Evolutionary conservation across 2,113 vertebrate species (phyloP).

Genomic region (Cebus imitator): DNA sequence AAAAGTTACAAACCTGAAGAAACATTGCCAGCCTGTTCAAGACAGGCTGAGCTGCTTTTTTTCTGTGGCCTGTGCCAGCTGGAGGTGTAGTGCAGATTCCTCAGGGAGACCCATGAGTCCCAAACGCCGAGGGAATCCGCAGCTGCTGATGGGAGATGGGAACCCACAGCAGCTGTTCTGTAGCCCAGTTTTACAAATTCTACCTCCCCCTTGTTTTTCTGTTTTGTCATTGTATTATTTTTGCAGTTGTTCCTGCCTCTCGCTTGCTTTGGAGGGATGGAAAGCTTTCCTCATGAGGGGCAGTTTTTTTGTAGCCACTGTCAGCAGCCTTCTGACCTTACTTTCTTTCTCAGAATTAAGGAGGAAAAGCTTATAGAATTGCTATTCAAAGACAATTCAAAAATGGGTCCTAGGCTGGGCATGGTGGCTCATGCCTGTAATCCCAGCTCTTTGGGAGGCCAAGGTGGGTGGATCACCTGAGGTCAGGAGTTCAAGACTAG

Average conservation of each 20-base stretch:
- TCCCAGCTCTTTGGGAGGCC: too few relatives aligned
- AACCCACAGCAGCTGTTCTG: neutral
- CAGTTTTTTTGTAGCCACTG: neutral
- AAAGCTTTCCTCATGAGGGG: neutral
- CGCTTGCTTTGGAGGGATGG: neutral
- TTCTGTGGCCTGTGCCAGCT: neutral
- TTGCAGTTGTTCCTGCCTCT: neutral
- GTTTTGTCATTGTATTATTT: neutral
- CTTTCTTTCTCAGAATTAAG: neutral
- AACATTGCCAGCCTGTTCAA: neutral
- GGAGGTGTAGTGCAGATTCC: neutral
- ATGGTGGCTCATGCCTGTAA: too few relatives aligned
- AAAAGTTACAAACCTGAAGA: neutral
- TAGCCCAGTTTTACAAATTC: neutral
- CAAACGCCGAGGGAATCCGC: neutral
- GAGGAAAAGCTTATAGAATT: neutral
- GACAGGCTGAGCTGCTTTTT: neutral
- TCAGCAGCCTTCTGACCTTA: neutral
- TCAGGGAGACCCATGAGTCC: neutral
- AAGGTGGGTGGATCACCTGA: too few relatives aligned
- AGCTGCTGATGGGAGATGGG: neutral
- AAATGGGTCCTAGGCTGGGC: neutral
- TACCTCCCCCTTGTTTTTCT: neutral
- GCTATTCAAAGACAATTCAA: neutral
- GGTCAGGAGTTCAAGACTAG: too few relatives aligned